Evolutionary conservation across 2,797 vertebrate species (phyloP), one percentile per base, ranked within the genome.

Genomic region (Brotogeris chrysoptera): DNA sequence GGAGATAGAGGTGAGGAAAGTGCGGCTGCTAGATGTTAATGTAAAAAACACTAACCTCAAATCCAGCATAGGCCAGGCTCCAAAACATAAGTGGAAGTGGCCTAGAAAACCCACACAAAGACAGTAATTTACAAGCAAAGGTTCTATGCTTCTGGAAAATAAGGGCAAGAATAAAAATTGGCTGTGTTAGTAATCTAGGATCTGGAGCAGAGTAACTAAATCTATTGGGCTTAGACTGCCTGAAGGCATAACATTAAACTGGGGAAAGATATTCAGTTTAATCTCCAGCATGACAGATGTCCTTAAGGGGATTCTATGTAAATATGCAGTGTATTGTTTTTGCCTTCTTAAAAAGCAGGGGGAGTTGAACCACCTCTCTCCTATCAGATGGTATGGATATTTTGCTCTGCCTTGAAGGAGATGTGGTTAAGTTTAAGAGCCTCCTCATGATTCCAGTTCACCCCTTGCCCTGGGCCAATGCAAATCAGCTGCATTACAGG

Each of bases 231-330:
- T 95, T 74, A 90, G 74, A 91, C 74, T 90, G 97, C 97, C 97
- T 88, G 82, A 60, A 96, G 96, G 95, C 96, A 96, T 81, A 94
- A 86, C 95, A 95, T 94, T 90, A 96, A 97, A 94, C 95, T 92
- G 86, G 93, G 91, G 86, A 96, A 84, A 97, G 91, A 96, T 86
- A 95, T 94, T 94, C 74, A 52, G 95, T 94, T 96, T 96, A 95
- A 96, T 96, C 96, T 97, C 71, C 76, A 80, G 88, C 95, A 96
- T 96, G 97, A 97, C 97, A 94, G 93, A 96, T 96, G 49, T 92
- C 96, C 96, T 97, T 95, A 91, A 94, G 97, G 96, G 95, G 92
- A 95, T 97, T 95, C 95, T 86, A 87, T 95, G 95, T 91, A 96
- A 96, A 96, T 97, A 95, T 73, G 71, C 91, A 88, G 46, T 9